phyloP scores from a whole-genome alignment of 2,113 vertebrate species.

The Casuarius casuarius region DNA sequence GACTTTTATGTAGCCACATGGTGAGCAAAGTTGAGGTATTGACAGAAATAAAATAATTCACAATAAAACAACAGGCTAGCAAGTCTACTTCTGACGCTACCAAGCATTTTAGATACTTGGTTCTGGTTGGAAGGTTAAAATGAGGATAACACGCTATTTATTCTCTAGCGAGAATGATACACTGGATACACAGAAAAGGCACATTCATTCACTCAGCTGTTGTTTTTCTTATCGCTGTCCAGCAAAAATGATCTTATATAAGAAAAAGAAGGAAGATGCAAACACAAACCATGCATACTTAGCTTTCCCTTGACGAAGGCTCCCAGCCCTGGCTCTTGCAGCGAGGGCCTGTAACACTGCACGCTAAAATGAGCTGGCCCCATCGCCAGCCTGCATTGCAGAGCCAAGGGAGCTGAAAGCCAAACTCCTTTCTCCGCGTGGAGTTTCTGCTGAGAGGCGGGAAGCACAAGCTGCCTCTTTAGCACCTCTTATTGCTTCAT shows the following conservation, averaged over 20 bases:
- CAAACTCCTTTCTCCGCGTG: too few species aligned
- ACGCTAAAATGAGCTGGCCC: not conserved
- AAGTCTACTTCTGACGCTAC: not conserved
- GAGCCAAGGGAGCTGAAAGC: too few species aligned
- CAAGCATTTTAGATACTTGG: rapidly evolving
- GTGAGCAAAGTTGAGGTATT: not conserved
- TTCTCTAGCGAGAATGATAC: not conserved
- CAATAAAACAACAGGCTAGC: rapidly evolving
- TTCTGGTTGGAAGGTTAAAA: not conserved
- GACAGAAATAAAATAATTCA: not conserved
- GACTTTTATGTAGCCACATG: not conserved
- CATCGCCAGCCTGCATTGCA: not conserved
- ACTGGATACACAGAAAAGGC: not conserved
- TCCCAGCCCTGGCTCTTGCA: not conserved
- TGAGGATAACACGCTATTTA: not conserved
- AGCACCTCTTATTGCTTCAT: not conserved
- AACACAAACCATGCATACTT: rapidly evolving
- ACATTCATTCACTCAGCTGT: rapidly evolving
- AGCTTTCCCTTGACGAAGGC: rapidly evolving
- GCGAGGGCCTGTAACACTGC: rapidly evolving
- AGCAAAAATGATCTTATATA: not conserved
- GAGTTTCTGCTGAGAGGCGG: not conserved
- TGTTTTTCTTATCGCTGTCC: not conserved
- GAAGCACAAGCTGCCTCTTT: not conserved
- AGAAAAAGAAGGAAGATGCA: not conserved